Conservation (phyloP, 2,888 invertebrate species). For the Drosophila dives region DNA sequence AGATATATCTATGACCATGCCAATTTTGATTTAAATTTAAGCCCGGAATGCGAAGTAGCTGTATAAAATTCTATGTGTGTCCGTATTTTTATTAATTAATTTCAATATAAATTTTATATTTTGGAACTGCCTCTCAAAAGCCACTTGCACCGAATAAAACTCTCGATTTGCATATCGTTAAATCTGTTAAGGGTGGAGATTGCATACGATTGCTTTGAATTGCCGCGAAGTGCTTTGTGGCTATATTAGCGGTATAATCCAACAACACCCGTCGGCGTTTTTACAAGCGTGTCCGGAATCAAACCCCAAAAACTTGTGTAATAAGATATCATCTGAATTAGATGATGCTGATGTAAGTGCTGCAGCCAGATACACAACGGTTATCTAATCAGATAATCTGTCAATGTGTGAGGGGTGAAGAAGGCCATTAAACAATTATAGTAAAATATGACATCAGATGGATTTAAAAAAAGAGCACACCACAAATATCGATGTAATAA, state of each 20-base stretch:
- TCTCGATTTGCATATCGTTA: constrained; percentile 40
- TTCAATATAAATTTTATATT: neutral
- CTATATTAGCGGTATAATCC: constrained; percentile 32
- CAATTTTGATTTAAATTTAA: neutral
- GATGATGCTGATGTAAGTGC: constrained; percentile 17
- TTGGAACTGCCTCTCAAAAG: neutral
- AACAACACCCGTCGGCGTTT: constrained; percentile 35
- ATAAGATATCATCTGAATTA: constrained; percentile 55
- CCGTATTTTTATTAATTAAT: neutral
- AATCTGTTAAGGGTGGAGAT: neutral
- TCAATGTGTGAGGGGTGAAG: constrained; percentile 2
- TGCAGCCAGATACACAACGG: constrained; percentile 5
- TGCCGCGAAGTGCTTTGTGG: constrained; percentile 27
- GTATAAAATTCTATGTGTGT: neutral
- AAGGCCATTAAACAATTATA: constrained; percentile 46
- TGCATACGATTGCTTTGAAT: constrained; percentile 1
- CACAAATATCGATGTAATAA: constrained; percentile 41
- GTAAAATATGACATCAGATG: constrained; percentile 19
- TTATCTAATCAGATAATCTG: constrained; percentile 4
- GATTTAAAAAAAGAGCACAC: constrained; percentile 5
- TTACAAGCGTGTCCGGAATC: constrained; percentile 23
- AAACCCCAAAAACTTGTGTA: constrained; percentile 28
- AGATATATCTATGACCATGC: neutral
- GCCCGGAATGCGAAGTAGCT: neutral
- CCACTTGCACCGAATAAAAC: neutral